These are phyloP conservation scores for Drosophila prostipennis DNA, from an alignment of 2,888 invertebrate species.

Conservation along the genomic window DNA sequence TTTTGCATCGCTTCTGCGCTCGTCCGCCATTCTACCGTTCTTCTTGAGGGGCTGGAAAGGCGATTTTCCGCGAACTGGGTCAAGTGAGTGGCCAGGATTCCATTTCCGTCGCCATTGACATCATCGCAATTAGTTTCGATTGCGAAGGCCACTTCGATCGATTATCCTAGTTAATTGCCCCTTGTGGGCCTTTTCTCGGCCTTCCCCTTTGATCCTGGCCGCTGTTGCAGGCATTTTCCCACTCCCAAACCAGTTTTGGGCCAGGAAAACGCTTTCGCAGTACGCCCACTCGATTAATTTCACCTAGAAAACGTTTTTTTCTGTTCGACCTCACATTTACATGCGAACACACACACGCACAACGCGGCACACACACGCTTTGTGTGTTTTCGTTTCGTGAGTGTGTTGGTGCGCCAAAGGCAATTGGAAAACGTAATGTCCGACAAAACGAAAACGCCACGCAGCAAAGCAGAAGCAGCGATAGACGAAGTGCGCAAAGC, in stretches of 20 bases:
- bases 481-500: conserved; percentile 52
- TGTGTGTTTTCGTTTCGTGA: conserved; percentile 10
- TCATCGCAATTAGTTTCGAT: conserved; percentile 17
- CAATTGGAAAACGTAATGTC: conserved; percentile 76
- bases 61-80: conserved; percentile 39
- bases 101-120: conserved; percentile 21
- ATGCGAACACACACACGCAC: conserved; percentile 11
- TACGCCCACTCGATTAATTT: conserved; percentile 54
- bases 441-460: conserved; percentile 72
- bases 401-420: conserved; percentile 55
- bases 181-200: background rate
- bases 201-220: background rate
- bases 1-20: conserved; percentile 24
- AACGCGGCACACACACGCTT: conserved; percentile 10
- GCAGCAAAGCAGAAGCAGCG: conserved; percentile 65
- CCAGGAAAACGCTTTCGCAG: conserved; percentile 31
- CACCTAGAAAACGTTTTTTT: conserved; percentile 54
- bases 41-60: conserved; percentile 13
- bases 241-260: background rate
- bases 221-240: no score
- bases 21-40: background rate
- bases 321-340: conserved; percentile 25
- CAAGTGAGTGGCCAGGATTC: conserved; percentile 49
- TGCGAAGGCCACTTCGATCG: conserved; percentile 11
- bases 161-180: conserved; percentile 23